A percentile compares a stretch with the other conserved stretches of the same genome.
Evolutionary conservation across 2,797 vertebrate genomes (phyloP).

Genomic region (Knipowitschia caucasica): DNA sequence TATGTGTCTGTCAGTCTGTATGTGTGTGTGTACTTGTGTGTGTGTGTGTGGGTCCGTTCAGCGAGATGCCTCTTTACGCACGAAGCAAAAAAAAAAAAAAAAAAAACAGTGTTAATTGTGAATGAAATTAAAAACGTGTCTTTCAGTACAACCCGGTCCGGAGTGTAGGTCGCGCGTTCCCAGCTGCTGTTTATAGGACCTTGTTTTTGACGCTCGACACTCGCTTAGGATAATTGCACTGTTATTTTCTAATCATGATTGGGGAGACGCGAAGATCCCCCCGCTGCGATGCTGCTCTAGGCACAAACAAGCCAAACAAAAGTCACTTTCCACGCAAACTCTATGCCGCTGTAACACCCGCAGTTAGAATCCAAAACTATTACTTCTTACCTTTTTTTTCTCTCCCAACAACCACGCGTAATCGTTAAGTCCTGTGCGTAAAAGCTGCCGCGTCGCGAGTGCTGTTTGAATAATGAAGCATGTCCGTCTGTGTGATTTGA

Average conservation of each 20-base stretch:
- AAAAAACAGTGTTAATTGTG: conserved; percentile 13
- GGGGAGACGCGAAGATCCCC: conserved; percentile 78
- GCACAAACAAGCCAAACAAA: conserved; percentile 64
- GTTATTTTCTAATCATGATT: conserved; percentile 85
- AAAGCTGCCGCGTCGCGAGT: conserved; percentile 86
- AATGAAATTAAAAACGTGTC: conserved; percentile 2
- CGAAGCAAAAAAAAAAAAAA: conserved; percentile 9
- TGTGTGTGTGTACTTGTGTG: no score
- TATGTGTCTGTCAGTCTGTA: no score
- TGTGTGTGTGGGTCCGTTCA: no score
- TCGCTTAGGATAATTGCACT: conserved; percentile 85
- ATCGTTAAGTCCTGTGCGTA: conserved; percentile 86
- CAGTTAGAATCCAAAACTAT: conserved; percentile 49
- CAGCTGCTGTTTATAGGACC: conserved; percentile 72
- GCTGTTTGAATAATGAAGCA: conserved; percentile 94
- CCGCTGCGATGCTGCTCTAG: conserved; percentile 72
- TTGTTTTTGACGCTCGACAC: conserved; percentile 79
- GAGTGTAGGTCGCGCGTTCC: conserved; percentile 59
- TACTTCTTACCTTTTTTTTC: conserved; percentile 84
- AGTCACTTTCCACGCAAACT: conserved; percentile 78
- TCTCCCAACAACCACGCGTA: conserved; percentile 66
- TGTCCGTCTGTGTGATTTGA: conserved; percentile 94
- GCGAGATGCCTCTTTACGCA: conserved; percentile 36
- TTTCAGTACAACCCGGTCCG: conserved; percentile 75
- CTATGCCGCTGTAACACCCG: conserved; percentile 38